Evolutionary conservation across 1,140 invertebrate genomes (phyloP).

Genomic region (Limonius californicus): DNA sequence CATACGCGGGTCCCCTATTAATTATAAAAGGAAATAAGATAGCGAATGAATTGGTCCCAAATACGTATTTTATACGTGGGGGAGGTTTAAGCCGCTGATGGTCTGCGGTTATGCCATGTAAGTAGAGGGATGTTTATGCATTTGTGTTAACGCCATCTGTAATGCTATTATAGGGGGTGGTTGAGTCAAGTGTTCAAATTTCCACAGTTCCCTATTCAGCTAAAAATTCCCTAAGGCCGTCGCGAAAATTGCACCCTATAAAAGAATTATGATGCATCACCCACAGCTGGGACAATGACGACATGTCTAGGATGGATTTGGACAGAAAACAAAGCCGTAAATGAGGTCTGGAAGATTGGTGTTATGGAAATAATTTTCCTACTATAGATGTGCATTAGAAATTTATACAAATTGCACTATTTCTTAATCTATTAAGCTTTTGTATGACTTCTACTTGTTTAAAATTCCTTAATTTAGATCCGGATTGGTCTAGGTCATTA

Average conservation of each 20-base stretch:
- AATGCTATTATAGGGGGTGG: slow-evolving; percentile 23
- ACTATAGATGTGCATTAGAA: no score
- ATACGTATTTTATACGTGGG: not conserved
- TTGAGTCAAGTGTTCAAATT: slow-evolving; percentile 25
- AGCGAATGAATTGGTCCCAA: not conserved
- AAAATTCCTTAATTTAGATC: no score
- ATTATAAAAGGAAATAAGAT: not conserved
- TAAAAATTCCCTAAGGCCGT: slow-evolving; percentile 16
- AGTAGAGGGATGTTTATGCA: slow-evolving; percentile 20
- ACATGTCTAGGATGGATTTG: no score
- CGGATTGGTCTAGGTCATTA: not conserved
- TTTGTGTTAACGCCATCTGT: slow-evolving; percentile 16
- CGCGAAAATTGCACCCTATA: not conserved
- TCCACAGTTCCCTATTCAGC: slow-evolving; percentile 19
- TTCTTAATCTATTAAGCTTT: no score
- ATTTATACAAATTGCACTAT: no score
- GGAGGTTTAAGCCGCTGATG: not conserved
- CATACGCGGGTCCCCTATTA: not conserved
- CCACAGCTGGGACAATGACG: no score
- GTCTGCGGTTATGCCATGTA: slow-evolving; percentile 3
- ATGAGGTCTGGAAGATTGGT: no score
- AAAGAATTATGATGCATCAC: no score
- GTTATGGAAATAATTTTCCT: no score
- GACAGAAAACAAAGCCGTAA: no score
- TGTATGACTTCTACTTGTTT: no score